Base-by-base conservation (phyloP, 2,888 invertebrate genomes). In the Tanypteryx hageni region DNA sequence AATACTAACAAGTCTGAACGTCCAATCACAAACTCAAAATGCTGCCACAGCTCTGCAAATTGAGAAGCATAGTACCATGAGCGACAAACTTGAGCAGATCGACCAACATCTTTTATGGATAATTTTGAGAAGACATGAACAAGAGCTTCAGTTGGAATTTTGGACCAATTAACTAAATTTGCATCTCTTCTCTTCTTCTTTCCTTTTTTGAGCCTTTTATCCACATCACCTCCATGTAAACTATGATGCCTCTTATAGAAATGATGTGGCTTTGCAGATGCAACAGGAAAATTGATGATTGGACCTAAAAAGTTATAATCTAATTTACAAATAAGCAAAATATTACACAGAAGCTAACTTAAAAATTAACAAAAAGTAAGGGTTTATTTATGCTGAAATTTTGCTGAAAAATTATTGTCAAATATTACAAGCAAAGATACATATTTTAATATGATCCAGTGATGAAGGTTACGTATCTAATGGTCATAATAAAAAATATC, bases 21-120 rank as follows among this genome's bases (percentile, higher is more conserved):
- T 76, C 92, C 85, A 57, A 92, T 84, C 3, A 92, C 84, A 85
- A 92, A 92, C 76, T 92, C 92, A 86, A 92, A 92, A 57, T 84
- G 64, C n/a, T 85, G 92, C 92, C 92, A 92, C 14, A 92, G 81
- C 92, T 92, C 76, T 8, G 92, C 85, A 68, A 58, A 86, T 57
- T 92, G 92, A 85, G 92, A 92, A 57, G 84, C 92, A 18, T 85
- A 58, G 44, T 86, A 44, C 92, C 92, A 92, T 14, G 92, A 64
- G 2, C 86, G 44, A 59, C 92, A 92, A 22, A 92, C 92, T 64
- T 64, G 64, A 57, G 92, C 85, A 85, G 85, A 84, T 76, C 85
- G 58, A 13, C 92, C 92, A n/a, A 92, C 64, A 68, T 92, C 92
- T 64, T 64, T 57, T 0, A 85, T 7, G n/a, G 84, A 61, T 5